These are phyloP conservation scores for Xestia ashworthii DNA, from an alignment of 2,888 invertebrate genomes.

Conservation along the genomic window DNA sequence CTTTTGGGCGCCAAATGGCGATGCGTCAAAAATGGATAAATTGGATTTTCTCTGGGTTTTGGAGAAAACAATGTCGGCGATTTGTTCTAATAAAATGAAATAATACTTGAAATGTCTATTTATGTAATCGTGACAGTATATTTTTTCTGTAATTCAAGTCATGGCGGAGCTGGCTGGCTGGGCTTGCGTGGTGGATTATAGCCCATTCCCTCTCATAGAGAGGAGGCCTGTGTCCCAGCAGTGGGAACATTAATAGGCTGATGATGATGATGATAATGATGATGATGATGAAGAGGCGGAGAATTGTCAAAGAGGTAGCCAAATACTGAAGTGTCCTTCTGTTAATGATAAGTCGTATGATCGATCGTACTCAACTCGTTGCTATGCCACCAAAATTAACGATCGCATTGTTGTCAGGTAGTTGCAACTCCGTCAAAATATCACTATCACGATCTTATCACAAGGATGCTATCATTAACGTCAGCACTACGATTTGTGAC, in stretches of 20 bases:
- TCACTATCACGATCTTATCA: slow-evolving; percentile 24
- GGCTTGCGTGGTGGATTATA: too few relatives aligned
- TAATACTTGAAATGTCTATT: neutral
- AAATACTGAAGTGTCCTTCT: neutral
- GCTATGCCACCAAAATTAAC: neutral
- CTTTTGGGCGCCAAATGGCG: neutral
- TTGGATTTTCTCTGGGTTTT: neutral
- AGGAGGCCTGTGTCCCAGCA: too few relatives aligned
- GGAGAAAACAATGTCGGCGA: neutral
- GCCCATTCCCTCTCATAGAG: too few relatives aligned
- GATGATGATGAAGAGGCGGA: too few relatives aligned
- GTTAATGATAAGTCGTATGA: too few relatives aligned
- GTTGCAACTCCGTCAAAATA: slow-evolving; percentile 6
- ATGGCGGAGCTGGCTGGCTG: too few relatives aligned
- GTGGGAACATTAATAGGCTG: too few relatives aligned
- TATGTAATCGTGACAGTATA: neutral
- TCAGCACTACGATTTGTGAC: slow-evolving; percentile 19
- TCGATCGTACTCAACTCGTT: neutral
- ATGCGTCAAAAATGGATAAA: neutral
- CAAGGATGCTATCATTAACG: slow-evolving; percentile 19
- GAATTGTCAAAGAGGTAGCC: neutral
- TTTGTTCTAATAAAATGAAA: neutral
- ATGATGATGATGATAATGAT: too few relatives aligned
- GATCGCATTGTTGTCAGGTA: neutral
- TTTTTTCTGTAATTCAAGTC: neutral